Evolutionary conservation across 2,888 invertebrate genomes (phyloP).

Genomic region (Cataglyphis albicans): DNA sequence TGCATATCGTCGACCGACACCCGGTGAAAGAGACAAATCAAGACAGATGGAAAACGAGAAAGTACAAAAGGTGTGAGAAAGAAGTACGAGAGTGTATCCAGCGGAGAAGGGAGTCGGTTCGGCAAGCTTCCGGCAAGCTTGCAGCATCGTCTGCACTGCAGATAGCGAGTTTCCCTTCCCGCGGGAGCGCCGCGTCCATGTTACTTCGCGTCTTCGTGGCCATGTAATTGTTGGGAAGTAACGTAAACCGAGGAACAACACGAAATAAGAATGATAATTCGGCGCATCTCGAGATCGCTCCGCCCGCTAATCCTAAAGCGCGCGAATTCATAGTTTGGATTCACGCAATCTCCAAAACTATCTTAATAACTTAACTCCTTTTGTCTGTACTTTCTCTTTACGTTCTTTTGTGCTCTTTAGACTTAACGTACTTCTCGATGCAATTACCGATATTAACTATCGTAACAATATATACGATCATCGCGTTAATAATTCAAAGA

Average conservation of each 20-base stretch:
- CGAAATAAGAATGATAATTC: slow-evolving; percentile 36
- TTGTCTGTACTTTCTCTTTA: background rate
- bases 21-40: slow-evolving; percentile 51
- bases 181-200: slow-evolving; percentile 44
- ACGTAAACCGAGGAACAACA: slow-evolving; percentile 2
- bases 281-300: background rate
- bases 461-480: background rate
- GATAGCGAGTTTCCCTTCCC: slow-evolving; percentile 69
- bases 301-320: background rate
- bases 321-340: slow-evolving; percentile 17
- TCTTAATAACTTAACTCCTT: background rate
- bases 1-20: slow-evolving; percentile 43
- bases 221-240: slow-evolving; percentile 21
- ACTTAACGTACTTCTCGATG: background rate
- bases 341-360: slow-evolving; percentile 28
- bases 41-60: slow-evolving; percentile 44
- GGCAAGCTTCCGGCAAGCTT: slow-evolving; percentile 61
- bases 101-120: slow-evolving; percentile 51
- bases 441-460: background rate
- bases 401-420: background rate
- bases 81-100: background rate
- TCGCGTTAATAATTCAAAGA: slow-evolving; percentile 16
- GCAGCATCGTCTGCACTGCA: slow-evolving; percentile 72
- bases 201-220: slow-evolving; percentile 29
- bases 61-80: slow-evolving; percentile 37